Evolutionary conservation across 2,113 vertebrate species (phyloP).

Genomic region (Narcine bancroftii): DNA sequence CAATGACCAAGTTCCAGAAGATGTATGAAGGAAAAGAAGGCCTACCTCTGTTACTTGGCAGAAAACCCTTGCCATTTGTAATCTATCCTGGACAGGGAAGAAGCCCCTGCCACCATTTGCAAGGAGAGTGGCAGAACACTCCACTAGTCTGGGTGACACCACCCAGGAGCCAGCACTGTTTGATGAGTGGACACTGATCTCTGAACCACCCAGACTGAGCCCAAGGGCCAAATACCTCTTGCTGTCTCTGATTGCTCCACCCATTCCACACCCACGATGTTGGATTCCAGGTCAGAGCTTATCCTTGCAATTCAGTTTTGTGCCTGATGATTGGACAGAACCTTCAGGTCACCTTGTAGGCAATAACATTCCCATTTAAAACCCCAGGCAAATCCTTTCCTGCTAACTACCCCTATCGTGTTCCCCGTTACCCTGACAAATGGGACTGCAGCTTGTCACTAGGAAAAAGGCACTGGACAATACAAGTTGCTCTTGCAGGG

Average conservation of each 20-base stretch:
- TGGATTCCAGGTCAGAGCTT: conserved; percentile 87
- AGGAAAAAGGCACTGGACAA: no score
- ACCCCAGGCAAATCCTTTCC: not conserved
- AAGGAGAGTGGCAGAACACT: no score
- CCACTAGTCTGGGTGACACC: no score
- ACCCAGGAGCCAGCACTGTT: no score
- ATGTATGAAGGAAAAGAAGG: not conserved
- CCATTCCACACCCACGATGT: conserved; percentile 92
- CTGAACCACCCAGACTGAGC: not conserved
- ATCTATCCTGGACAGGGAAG: no score
- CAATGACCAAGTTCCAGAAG: not conserved
- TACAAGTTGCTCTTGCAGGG: no score
- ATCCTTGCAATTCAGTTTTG: conserved; percentile 92
- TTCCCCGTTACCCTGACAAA: no score
- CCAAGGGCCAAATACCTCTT: conserved; percentile 66
- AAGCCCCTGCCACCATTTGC: no score
- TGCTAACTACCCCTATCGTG: not conserved
- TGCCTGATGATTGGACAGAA: conserved; percentile 51
- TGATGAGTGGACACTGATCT: not conserved
- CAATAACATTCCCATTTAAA: not conserved
- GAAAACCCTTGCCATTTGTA: no score
- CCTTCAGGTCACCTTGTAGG: no score
- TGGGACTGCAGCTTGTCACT: no score
- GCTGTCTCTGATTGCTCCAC: conserved; percentile 87
- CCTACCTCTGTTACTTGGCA: no score